Percentiles rank a stretch among this genome's conserved stretches.
Conservation (phyloP, 2,113 vertebrate species). For the Osmerus eperlanus region DNA sequence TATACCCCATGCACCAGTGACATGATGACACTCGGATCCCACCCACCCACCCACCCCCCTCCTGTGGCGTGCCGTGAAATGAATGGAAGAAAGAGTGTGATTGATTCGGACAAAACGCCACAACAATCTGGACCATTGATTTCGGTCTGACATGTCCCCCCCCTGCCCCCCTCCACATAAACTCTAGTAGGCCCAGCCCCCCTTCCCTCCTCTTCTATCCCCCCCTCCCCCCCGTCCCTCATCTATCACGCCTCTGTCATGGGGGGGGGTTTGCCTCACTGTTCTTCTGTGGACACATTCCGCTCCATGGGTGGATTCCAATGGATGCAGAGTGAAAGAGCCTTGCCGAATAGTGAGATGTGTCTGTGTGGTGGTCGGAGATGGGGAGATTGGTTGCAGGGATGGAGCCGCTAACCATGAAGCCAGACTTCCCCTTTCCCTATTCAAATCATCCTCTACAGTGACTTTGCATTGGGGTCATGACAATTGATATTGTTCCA, state of each 20-base stretch:
- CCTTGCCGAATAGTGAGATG: too few relatives aligned
- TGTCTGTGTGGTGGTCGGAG: too few relatives aligned
- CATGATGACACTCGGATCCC: constrained; percentile 47
- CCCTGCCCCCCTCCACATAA: not conserved
- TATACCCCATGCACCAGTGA: constrained; percentile 43
- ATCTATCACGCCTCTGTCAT: constrained; percentile 40
- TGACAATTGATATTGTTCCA: not conserved
- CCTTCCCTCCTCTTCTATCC: not conserved
- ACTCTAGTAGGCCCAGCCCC: not conserved
- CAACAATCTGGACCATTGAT: constrained; percentile 71
- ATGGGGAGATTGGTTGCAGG: too few relatives aligned
- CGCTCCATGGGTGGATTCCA: not conserved
- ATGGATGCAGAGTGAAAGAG: not conserved
- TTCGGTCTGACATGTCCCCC: constrained; percentile 45
- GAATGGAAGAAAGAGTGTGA: constrained; percentile 64
- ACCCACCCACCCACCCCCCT: not conserved
- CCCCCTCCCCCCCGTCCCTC: not conserved
- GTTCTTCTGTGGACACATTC: constrained; percentile 1
- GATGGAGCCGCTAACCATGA: not conserved
- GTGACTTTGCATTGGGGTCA: not conserved
- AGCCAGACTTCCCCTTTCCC: too few relatives aligned
- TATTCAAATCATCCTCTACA: not conserved
- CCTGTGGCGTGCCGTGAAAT: constrained; percentile 19
- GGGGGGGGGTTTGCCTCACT: not conserved
- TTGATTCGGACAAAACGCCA: constrained; percentile 62